phyloP scores from a whole-genome alignment of 2,797 vertebrate species.

The Morelia viridis region DNA sequence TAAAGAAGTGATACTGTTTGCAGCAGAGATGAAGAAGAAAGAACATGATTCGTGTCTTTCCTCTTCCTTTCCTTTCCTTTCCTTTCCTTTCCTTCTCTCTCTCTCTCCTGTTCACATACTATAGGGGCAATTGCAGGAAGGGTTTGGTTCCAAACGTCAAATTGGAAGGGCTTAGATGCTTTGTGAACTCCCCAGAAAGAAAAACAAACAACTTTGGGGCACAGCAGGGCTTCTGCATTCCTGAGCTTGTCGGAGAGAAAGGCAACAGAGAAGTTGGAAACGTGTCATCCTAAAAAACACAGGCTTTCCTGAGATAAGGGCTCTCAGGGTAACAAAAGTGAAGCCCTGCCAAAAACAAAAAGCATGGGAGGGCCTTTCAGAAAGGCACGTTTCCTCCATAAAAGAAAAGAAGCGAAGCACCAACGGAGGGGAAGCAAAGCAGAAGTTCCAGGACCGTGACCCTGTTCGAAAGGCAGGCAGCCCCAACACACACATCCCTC shows the following conservation, averaged over 20 bases:
- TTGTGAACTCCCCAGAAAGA: background rate
- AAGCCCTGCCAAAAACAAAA: slow-evolving; percentile 24
- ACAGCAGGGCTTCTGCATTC: background rate
- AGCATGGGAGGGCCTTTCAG: accelerated
- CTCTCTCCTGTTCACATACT: background rate
- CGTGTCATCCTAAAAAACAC: slow-evolving; percentile 15
- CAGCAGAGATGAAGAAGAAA: background rate
- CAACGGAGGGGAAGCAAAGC: background rate
- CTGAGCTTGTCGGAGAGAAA: slow-evolving; percentile 40
- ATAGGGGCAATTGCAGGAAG: background rate
- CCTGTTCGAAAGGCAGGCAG: background rate
- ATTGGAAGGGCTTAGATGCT: slow-evolving; percentile 21
- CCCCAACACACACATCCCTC: background rate
- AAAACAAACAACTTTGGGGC: slow-evolving; percentile 16
- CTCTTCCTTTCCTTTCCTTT: background rate
- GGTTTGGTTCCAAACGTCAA: background rate
- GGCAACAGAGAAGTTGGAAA: slow-evolving; percentile 13
- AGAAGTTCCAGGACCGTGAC: background rate
- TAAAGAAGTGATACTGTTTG: background rate
- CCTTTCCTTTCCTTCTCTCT: background rate
- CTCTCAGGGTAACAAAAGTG: slow-evolving; percentile 38
- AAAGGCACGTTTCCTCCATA: slow-evolving; percentile 30
- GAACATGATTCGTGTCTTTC: background rate
- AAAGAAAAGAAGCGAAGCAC: background rate
- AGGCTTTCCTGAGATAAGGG: slow-evolving; percentile 39